Evolutionary conservation across 2,113 vertebrate species (phyloP), one percentile per base, ranked within the genome.

Genomic region (Hyperopisus bebe): DNA sequence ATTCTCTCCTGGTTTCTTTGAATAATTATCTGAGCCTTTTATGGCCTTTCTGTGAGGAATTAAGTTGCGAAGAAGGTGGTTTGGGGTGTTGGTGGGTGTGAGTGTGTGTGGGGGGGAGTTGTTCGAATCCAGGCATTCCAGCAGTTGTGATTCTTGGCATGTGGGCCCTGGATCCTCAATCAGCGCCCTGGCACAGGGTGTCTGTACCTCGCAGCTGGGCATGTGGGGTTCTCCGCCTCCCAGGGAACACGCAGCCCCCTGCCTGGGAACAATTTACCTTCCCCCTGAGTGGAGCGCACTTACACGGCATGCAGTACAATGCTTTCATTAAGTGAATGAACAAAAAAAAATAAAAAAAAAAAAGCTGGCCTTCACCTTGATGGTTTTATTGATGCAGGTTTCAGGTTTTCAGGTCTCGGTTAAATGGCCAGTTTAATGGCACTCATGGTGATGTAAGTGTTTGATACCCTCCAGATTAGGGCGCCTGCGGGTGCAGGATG

Each of bases 11-110:
- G 62, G 48, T 83, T 90, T 80, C 70, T 91, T 89, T 86, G 74
- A 92, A 93, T 62, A 39, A 9, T 87, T 80, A 89, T 87, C 89
- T 91, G 70, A 10, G 50, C 93, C 93, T 92, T 93, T 92, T 92
- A 93, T 93, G 91, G 92, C 93, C 91, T 92, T 89, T 91, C 82
- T 27, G 86, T 88, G 88, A 91, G 89, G 91, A 92, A 91, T 92
- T 90, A 91, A 39, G 21, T 46, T 66, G 90, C 50, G 51, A 35
- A 92, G 44, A 53, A 53, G 48, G 85, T 31, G 84, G 47, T 27
- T 27, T 55, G n/a, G 2, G 53, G 82, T 47, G 82, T 90, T 83
- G 84, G 53, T 70, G 50, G 85, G 90, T 88, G 77, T 90, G 88
- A 74, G 88, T 83, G 85, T 31, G 48, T 15, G 13, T 5, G 50